Evolutionary conservation across 2,797 vertebrate genomes (phyloP), one percentile per base, ranked within the genome.

Genomic region (Phylloscopus collybita): DNA sequence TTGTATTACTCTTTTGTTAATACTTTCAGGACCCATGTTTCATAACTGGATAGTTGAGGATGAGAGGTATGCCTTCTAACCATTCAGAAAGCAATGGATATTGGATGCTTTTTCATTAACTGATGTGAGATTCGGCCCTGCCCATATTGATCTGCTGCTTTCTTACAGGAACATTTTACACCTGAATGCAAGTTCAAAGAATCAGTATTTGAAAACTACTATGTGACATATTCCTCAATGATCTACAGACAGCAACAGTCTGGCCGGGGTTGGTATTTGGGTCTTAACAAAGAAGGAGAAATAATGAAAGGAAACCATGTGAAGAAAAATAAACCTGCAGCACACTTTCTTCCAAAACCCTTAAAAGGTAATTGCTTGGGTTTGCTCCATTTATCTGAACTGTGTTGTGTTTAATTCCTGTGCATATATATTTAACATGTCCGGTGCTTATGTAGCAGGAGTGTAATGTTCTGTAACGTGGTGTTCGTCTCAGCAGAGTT

Each of bases 291-390:
- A 97, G 99, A 99, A 96, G 99, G 99, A 42, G 99, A 99, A 97
- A 99, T 99, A 97, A 99, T 99, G 99, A 99, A 99, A 98, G 99
- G 99, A 92, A 99, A 99, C 96, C 99, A 99, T 2, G 99, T 99
- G 92, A 99, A 99, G 98, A 99, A 99, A 97, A 99, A 99, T 92
- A 99, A 99, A 97, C 99, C 99, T 93, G 99, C 99, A 80, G 99
- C 99, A 94, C 99, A 99, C 97, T 99, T 99, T 97, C 99, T 99
- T 96, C 99, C 99, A 97, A 99, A 99, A 98, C 99, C 99, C 96
- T 98, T 99, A 90, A 99, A 99, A 99, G 99, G 99, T 99, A 97
- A 94, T 71, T 66, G 38, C 47, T 65, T 92, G 42, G 30, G 32
- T 84, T 88, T 84, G 45, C 16, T 57, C 47, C 29, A 1, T 59